Evolutionary conservation across 2,888 invertebrate genomes (phyloP), one percentile per base, ranked within the genome.

Genomic region (Acrobasis repandana): DNA sequence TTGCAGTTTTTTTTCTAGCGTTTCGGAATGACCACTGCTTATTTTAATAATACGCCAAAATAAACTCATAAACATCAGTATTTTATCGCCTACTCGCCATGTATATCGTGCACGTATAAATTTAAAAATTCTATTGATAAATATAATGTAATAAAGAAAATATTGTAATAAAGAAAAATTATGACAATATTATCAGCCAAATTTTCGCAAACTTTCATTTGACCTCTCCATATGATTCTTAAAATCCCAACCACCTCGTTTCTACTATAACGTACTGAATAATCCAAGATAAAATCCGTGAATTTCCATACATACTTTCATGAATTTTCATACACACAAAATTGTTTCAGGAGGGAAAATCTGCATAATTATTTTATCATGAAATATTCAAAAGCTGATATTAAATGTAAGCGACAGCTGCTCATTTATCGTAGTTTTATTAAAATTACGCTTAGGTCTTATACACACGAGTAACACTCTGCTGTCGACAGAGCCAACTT

Each of bases 241-340:
- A 10, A 14, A 43, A 43, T 43, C 43, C n/a, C 43, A 14, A 6
- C 43, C 43, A 14, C 43, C 10, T 38, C 10, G 11, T 36, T 36
- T 36, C 43, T 14, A n/a, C 14, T n/a, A 43, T 43, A 43, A 43
- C n/a, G n/a, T 43, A 5, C 43, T 43, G 43, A 43, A 43, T 43
- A 43, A 43, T n/a, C 43, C 43, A 43, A 43, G 43, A 43, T 43
- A 36, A 52, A 52, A 36, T 36, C 34, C 52, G 34, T 5, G 33
- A 51, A 52, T 52, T 54, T 15, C 38, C 54, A 54, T 36, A 38
- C 38, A 54, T 11, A 38, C 49, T 60, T 58, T 47, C 62, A 61
- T 64, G 62, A 64, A 62, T 62, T 64, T 64, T 64, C 64, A 64
- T 65, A 62, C 52, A 52, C 59, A 62, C 54, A 38, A 54, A 54